Evolutionary conservation across 2,888 invertebrate species (phyloP).

Genomic region (Deroplatys truncata): DNA sequence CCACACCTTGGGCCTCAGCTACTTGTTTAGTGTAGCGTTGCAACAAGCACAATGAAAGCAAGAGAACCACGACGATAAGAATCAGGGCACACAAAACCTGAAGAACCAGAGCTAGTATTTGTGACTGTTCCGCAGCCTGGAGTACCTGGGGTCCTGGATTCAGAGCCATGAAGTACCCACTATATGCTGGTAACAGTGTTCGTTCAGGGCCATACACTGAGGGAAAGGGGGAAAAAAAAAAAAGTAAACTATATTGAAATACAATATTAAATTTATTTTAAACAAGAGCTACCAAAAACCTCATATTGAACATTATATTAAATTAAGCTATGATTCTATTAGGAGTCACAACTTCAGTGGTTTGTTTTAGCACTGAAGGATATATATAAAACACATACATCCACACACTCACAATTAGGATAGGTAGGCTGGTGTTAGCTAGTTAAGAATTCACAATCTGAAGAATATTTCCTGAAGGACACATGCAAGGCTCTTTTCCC

Average conservation of each 20-base stretch:
- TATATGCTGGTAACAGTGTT: constrained; percentile 60
- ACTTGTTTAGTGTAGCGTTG: constrained; percentile 62
- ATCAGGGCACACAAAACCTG: constrained; percentile 65
- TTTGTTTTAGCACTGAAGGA: too few species aligned
- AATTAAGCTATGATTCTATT: too few species aligned
- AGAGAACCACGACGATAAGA: constrained; percentile 58
- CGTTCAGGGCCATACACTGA: constrained; percentile 49
- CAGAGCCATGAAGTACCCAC: constrained; percentile 69
- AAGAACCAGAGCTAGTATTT: constrained; percentile 43
- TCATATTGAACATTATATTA: background rate
- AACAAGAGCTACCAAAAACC: background rate
- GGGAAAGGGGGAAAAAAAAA: constrained; percentile 32
- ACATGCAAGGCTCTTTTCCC: too few species aligned
- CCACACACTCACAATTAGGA: too few species aligned
- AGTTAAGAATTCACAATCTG: too few species aligned
- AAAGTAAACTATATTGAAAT: background rate
- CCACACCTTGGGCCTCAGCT: constrained; percentile 60
- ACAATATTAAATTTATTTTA: background rate
- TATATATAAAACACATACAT: too few species aligned
- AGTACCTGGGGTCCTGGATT: constrained; percentile 56
- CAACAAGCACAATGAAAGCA: constrained; percentile 60
- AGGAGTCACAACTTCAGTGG: too few species aligned
- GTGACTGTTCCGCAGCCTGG: constrained; percentile 31
- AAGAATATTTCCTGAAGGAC: too few species aligned
- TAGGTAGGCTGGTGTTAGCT: too few species aligned